Evolutionary conservation across 2,797 vertebrate species (phyloP).

Genomic region (Coregonus ussuriensis): DNA sequence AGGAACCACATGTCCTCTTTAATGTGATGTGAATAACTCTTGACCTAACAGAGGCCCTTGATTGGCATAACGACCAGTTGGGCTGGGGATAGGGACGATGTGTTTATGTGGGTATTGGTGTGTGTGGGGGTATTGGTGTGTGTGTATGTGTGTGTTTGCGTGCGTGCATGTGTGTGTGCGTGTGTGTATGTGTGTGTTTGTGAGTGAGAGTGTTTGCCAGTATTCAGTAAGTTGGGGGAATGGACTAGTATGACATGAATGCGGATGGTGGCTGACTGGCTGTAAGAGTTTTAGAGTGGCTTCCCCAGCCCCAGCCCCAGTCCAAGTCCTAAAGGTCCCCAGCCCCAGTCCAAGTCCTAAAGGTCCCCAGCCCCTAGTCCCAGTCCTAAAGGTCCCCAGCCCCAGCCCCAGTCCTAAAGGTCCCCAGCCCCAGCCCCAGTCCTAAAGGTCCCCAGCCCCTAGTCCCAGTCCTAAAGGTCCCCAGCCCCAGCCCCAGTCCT

Average conservation of each 20-base stretch:
- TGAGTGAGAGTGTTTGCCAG: constrained; percentile 5
- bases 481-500: constrained; percentile 50
- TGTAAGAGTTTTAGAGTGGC: constrained; percentile 6
- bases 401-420: too few species aligned
- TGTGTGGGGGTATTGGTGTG: not conserved
- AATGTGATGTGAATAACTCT: constrained; percentile 68
- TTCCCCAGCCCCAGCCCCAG: constrained; percentile 52
- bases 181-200: constrained; percentile 19
- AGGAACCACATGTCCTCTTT: constrained; percentile 62
- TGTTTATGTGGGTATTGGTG: constrained; percentile 1
- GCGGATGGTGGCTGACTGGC: constrained; percentile 7
- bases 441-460: too few species aligned
- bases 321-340: constrained; percentile 1
- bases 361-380: too few species aligned
- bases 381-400: constrained; percentile 12
- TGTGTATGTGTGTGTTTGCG: constrained; percentile 10
- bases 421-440: constrained; percentile 3
- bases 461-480: too few species aligned
- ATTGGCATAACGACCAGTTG: constrained; percentile 66
- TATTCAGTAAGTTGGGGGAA: not conserved
- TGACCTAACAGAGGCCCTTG: constrained; percentile 72
- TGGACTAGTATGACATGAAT: constrained; percentile 3
- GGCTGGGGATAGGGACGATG: constrained; percentile 26
- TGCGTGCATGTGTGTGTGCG: not conserved
- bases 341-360: constrained; percentile 46